Base-by-base conservation (phyloP, 2,888 invertebrate genomes). In the Bombyx huttoni region DNA sequence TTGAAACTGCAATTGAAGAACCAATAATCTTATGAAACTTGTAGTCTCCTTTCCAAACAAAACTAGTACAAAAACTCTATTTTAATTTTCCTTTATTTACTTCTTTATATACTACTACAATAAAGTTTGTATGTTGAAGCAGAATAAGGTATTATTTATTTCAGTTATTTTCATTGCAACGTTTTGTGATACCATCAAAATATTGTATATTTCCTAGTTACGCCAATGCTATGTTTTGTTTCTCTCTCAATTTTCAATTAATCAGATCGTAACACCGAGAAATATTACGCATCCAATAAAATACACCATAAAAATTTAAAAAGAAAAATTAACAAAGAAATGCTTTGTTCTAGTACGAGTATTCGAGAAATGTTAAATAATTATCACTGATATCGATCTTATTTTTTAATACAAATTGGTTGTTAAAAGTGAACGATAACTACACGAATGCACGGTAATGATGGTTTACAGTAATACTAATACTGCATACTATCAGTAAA, bases 291-390 rank as follows among this genome's bases (percentile, higher is more conserved):
- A 24, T 24, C 24, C 24, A 24, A 24, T 24, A 24, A 24, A 24
- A 24, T 24, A 40, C 40, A 40, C 3, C 3, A 12, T 10, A 40
- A 40, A 10, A 10, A 10, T 40, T 3, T 40, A 56, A 40, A 10
- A 5, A 40, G 40, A 40, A 51, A 7, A 0, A 49, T 56, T 35
- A 52, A 57, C 56, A 53, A 54, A 53, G 56, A 40, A 40, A 40
- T 10, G 12, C 40, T 40, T 40, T 40, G 40, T 40, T 54, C 52
- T 49, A 55, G 40, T 54, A 48, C 50, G 47, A 33, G 46, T 40
- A 40, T 40, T 40, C 40, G 40, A 40, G 40, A 5, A 40, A 40
- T 12, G 40, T 12, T 40, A 12, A 40, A 40, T 5, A 6, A 7
- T 40, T 40, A 8, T 40, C 12, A 40, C 8, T 40, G 40, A 8